Base-by-base conservation (phyloP, 1,140 invertebrate species). In the Matsumurasca onukii region DNA sequence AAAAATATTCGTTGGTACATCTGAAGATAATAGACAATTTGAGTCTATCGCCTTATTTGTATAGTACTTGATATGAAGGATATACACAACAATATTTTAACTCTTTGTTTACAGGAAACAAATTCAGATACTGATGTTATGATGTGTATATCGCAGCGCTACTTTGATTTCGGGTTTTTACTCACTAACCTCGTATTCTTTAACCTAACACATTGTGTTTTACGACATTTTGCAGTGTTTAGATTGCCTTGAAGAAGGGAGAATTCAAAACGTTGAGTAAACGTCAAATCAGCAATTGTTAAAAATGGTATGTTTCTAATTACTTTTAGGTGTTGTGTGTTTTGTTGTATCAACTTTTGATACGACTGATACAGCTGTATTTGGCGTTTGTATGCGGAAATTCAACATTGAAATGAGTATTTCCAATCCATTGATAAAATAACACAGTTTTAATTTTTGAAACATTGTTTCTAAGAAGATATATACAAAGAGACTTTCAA, bases 181-280 rank as follows among this genome's bases (percentile, higher is more conserved):
- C 3, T 22, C 12, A 3, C 3, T 15, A 12, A 52, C 5, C 22
- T 52, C 12, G 20, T 22, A 52, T 5, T 15, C 12, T 15, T 12
- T 3, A 3, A 12, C 3, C 20, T 5, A 12, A 52, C 12, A 15
- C 12, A 12, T 52, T 52, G 12, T 3, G 3, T 22, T 52, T 22
- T 3, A 15, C 3, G 12, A n/a, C n/a, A n/a, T n/a, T 52, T 52
- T 52, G 20, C 49, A 52, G 49, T 52, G 49, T 52, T 22, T 52
- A 52, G 49, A 20, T 15, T 52, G 49, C 22, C 20, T 12, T 12
- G 49, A 52, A 20, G 49, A 52, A 20, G 49, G 49, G 22, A 52
- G 49, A 52, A 52, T 52, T 52, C 9, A 52, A 52, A 52, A 52
- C 20, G 22, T 52, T 12, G n/a, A n/a, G n/a, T n/a, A n/a, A n/a